Evolutionary conservation across 2,888 invertebrate species (phyloP), one percentile per base, ranked within the genome.

Genomic region (Drosophila bunnanda): DNA sequence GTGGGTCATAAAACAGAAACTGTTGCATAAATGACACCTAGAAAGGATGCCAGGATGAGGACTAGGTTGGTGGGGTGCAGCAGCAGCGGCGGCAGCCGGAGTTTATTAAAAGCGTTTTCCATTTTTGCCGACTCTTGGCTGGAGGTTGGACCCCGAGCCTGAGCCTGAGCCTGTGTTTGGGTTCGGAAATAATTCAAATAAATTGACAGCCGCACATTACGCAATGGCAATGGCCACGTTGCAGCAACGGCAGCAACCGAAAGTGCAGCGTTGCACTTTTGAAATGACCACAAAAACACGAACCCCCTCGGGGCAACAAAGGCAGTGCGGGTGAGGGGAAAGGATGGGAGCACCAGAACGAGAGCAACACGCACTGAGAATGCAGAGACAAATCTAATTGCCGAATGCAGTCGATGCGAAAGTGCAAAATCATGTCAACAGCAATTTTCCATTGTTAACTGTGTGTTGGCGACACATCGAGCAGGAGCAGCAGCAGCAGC

Each of bases 341-440:
- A 25, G 25, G 2, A 28, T 46, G 15, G 60, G 5, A 20, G 53
- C 56, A 52, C 32, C 32, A 43, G 38, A 53, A 50, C 28, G 54
- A 17, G 64, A 8, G 50, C 25, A 32, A 65, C 76, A 65, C 43
- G 41, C 67, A 66, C 75, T 54, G 52, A 54, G 67, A 59, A 62
- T 46, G 64, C 56, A 85, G 89, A 74, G 92, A 92, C 90, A 89
- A 91, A 91, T 91, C 91, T 92, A 92, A 92, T 92, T 92, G 92
- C 91, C 90, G 92, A 92, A 92, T 92, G 92, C 92, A 92, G 91
- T 92, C 92, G 88, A 90, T 91, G 90, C 89, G 91, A 91, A 92
- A 92, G 92, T 92, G 92, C 92, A 92, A 92, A 92, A 92, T 91
- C 92, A 91, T 92, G 92, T 92, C 92, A 91, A 90, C 91, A 91